Conservation (phyloP, 2,888 invertebrate species). For the Serrognathus titanus region DNA sequence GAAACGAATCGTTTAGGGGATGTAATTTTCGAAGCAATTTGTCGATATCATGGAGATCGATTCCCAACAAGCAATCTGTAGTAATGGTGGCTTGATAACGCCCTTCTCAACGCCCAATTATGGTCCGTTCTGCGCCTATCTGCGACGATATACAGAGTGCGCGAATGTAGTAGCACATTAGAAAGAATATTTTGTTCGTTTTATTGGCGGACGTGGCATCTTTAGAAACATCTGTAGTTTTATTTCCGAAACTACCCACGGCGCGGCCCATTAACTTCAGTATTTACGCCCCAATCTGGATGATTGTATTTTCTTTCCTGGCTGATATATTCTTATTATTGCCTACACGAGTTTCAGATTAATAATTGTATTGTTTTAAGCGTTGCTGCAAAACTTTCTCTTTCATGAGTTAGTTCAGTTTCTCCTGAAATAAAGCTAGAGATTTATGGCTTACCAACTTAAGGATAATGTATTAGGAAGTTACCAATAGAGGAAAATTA, state of each 20-base stretch:
- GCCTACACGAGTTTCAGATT: too few relatives aligned
- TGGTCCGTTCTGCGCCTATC: neutral
- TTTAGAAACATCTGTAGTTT: neutral
- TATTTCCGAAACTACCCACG: neutral
- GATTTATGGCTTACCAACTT: too few relatives aligned
- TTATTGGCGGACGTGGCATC: neutral
- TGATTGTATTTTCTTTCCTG: too few relatives aligned
- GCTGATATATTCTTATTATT: too few relatives aligned
- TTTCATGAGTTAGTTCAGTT: too few relatives aligned
- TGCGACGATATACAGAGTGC: neutral
- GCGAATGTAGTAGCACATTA: neutral
- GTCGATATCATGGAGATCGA: constrained; percentile 17
- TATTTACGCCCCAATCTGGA: neutral
- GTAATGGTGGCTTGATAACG: constrained; percentile 17
- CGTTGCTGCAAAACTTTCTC: too few relatives aligned
- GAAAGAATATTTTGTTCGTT: neutral
- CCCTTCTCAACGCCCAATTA: constrained; percentile 10
- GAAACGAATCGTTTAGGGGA: constrained; percentile 4
- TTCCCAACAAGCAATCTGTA: constrained; percentile 16
- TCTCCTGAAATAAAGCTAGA: too few relatives aligned
- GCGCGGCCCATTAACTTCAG: neutral
- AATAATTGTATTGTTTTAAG: too few relatives aligned
- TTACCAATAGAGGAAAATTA: too few relatives aligned
- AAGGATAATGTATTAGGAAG: too few relatives aligned
- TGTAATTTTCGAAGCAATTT: constrained; percentile 19